Evolutionary conservation across 1,140 invertebrate species (phyloP), one percentile per base, ranked within the genome.

Genomic region (Lepidurus apus): DNA sequence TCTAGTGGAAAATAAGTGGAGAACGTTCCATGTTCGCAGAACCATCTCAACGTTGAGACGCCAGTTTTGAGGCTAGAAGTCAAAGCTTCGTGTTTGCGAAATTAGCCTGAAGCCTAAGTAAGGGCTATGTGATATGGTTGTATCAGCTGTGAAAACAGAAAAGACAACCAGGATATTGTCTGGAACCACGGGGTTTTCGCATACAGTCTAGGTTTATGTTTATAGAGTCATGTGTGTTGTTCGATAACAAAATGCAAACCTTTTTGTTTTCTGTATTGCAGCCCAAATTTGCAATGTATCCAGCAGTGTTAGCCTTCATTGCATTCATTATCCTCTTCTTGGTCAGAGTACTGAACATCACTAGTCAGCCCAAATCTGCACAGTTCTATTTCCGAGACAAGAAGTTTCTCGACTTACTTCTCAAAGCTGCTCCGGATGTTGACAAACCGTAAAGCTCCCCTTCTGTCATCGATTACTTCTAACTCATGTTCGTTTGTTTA

Each of bases 301-400:
- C 92, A 76, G 91, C 91, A 78, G 84, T 92, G 75, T 85, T 94
- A 80, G 91, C 91, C 73, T 87, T 91, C 9, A 85, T 93, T 80
- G 92, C 92, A 75, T 91, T 93, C 43, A 91, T 93, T 81, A 85
- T 94, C 76, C 93, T 91, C 84, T 89, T 93, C 80, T 87, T 95
- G 77, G 93, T 94, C 83, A 88, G 93, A 83, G 91, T 95, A 82
- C 86, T 95, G 65, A 94, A 95, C 85, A 91, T 95, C 74, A 91
- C 92, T 84, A 93, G 91, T 82, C 89, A 91, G 82, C 89, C 93
- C 0, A 87, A 91, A 79, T 91, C 90, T 84, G 93, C 93, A 24
- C 85, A 88, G 75, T 87, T 95, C 42, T 90, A 89, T 83, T 93
- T 91, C 84, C 89, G 89, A 81, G 91, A 93, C 85, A 87, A 89